Percentiles rank a stretch among this genome's conserved stretches.
Conservation (phyloP, 2,113 vertebrate genomes). For the Casuarius casuarius region DNA sequence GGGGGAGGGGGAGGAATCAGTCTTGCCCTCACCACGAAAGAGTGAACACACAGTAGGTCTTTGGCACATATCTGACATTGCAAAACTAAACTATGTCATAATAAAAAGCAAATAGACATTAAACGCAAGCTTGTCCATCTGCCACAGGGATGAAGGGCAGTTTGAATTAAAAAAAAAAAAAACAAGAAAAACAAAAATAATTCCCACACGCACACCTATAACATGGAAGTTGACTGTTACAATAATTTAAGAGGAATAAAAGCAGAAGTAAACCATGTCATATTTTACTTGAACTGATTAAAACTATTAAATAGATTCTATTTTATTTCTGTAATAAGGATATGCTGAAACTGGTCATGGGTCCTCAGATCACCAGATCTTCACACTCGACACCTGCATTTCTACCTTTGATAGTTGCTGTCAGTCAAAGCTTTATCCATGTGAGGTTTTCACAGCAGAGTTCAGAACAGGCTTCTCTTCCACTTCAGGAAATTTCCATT, state of each 20-base stretch:
- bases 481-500: background rate
- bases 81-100: background rate
- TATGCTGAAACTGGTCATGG: background rate
- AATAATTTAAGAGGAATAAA: slow-evolving; percentile 57
- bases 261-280: background rate
- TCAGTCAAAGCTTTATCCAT: background rate
- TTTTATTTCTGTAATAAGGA: background rate
- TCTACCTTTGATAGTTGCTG: background rate
- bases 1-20: no score
- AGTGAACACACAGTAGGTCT: slow-evolving; percentile 9
- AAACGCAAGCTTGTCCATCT: background rate
- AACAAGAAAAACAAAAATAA: background rate
- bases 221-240: background rate
- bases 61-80: slow-evolving; percentile 43
- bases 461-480: background rate
- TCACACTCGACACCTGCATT: background rate
- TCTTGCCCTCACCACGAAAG: slow-evolving; percentile 27
- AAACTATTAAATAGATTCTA: slow-evolving; percentile 15
- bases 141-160: background rate
- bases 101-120: background rate
- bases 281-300: background rate
- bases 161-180: background rate
- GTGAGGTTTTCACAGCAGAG: background rate
- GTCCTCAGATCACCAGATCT: background rate
- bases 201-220: background rate